Percentiles rank a stretch among this genome's conserved stretches.
Evolutionary conservation across 2,113 vertebrate species (phyloP).

Genomic region (Tauraco erythrolophus): DNA sequence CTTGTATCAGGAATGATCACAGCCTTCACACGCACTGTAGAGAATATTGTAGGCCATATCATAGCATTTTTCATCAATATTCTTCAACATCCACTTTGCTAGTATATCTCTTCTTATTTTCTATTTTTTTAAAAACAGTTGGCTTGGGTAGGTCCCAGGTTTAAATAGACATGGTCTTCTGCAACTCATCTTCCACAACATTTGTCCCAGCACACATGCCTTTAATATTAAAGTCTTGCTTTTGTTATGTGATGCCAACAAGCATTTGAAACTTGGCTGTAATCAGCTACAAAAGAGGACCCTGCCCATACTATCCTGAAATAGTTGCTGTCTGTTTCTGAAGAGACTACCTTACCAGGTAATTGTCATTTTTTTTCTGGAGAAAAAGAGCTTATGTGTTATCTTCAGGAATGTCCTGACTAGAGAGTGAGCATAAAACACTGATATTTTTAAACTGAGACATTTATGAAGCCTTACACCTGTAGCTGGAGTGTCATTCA

Average conservation of each 20-base stretch:
- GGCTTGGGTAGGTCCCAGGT: background rate
- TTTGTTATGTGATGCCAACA: background rate
- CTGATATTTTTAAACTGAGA: background rate
- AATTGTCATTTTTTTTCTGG: background rate
- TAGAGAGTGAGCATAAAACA: background rate
- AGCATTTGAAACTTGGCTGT: background rate
- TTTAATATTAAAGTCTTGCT: background rate
- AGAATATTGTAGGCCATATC: background rate
- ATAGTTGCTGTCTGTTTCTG: background rate
- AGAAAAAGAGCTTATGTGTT: background rate
- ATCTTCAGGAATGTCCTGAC: background rate
- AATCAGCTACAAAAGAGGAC: background rate
- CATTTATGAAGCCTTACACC: background rate
- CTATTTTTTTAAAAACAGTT: background rate
- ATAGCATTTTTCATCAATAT: background rate
- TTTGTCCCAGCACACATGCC: background rate
- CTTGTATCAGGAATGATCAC: slow-evolving; percentile 52
- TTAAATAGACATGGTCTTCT: background rate
- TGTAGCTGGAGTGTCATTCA: background rate
- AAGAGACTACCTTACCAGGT: background rate
- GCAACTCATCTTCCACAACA: background rate
- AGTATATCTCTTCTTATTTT: background rate
- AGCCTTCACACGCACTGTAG: background rate
- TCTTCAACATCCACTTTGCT: background rate
- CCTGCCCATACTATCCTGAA: background rate